A percentile compares a stretch with the other conserved stretches of the same genome.
These are phyloP conservation scores for Pseudomyrmex dendroicus DNA, from an alignment of 1,140 invertebrate species.

Conservation along the genomic window DNA sequence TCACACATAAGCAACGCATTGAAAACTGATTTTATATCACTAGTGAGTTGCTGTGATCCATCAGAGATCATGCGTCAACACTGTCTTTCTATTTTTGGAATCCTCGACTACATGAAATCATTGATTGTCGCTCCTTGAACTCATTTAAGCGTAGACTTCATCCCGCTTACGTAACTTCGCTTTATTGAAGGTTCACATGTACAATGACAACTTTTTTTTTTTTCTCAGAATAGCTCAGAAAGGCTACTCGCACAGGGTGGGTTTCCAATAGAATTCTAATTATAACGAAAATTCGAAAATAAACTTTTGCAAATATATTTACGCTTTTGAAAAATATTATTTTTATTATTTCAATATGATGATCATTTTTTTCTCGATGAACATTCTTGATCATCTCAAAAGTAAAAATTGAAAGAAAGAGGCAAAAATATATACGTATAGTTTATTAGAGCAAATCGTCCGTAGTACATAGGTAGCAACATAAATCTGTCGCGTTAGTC, in stretches of 20 bases:
- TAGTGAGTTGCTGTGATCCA: slow-evolving; percentile 1
- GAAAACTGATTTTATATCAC: slow-evolving; percentile 1
- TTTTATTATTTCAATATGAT: too few species aligned
- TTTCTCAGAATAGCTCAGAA: neutral
- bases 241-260: neutral
- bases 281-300: neutral
- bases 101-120: slow-evolving; percentile 42
- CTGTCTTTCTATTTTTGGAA: slow-evolving; percentile 53
- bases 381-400: too few species aligned
- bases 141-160: slow-evolving; percentile 34
- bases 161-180: slow-evolving; percentile 27
- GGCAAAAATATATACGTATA: too few species aligned
- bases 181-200: slow-evolving; percentile 15
- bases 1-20: neutral
- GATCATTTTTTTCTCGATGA: too few species aligned
- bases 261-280: slow-evolving; percentile 6
- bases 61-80: slow-evolving; percentile 32
- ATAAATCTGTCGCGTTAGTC: slow-evolving; percentile 38
- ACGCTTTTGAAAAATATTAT: too few species aligned
- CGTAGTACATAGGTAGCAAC: neutral
- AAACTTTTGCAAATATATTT: neutral
- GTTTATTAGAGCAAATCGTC: slow-evolving; percentile 11
- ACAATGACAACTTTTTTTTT: neutral
- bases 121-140: slow-evolving; percentile 48
- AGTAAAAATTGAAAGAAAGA: too few species aligned